A percentile compares a stretch with the other conserved stretches of the same genome.
phyloP scores from a whole-genome alignment of 2,797 vertebrate genomes.

The Aphelocoma californica region DNA sequence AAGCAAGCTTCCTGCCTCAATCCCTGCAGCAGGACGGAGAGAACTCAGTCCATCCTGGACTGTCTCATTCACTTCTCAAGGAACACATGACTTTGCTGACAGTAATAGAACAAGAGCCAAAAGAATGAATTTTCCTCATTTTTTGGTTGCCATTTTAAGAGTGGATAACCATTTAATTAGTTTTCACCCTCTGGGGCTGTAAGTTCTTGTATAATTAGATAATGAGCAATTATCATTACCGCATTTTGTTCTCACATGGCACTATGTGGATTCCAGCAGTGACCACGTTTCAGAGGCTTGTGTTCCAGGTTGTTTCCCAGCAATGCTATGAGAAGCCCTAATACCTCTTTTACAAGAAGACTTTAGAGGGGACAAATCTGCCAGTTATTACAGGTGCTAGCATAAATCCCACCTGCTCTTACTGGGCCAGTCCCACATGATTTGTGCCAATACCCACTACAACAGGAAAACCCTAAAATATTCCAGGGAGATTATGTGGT shows the following conservation, averaged over 20 bases:
- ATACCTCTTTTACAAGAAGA: background rate
- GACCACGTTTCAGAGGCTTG: background rate
- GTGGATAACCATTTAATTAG: background rate
- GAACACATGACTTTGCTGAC: background rate
- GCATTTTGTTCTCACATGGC: background rate
- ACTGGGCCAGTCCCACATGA: background rate
- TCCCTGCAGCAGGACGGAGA: background rate
- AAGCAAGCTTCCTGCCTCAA: background rate
- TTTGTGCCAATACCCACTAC: background rate
- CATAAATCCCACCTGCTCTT: background rate
- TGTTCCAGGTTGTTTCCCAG: background rate
- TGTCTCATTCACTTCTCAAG: background rate
- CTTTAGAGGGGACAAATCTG: background rate
- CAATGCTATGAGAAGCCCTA: background rate
- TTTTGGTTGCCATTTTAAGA: background rate
- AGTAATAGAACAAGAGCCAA: background rate
- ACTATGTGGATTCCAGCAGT: background rate
- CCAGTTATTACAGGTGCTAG: background rate
- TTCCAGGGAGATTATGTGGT: background rate
- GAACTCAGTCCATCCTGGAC: background rate
- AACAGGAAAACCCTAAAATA: background rate
- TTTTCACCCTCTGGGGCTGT: background rate
- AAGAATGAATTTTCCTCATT: background rate
- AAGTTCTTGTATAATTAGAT: constrained; percentile 36
- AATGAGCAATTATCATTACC: constrained; percentile 15